Evolutionary conservation across 2,888 invertebrate species (phyloP).

Genomic region (Drosophila buzzatii): DNA sequence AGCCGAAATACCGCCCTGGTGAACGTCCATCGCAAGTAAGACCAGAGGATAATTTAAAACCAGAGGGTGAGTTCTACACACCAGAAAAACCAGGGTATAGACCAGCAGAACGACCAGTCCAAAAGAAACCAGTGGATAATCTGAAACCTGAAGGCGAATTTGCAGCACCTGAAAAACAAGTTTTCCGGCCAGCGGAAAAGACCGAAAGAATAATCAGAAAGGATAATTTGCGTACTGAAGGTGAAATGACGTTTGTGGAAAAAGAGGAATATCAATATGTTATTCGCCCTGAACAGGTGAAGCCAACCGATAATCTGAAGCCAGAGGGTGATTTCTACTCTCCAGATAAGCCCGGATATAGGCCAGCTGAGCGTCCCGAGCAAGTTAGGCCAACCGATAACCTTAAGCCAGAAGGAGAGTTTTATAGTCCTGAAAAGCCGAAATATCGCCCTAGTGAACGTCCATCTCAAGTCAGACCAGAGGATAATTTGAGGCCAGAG

Average conservation of each 20-base stretch:
- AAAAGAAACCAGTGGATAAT: constrained; percentile 84
- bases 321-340: not conserved
- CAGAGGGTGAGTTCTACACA: constrained; percentile 57
- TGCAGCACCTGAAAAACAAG: constrained; percentile 71
- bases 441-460: not conserved
- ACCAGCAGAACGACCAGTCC: constrained; percentile 82
- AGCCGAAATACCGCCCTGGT: constrained; percentile 83
- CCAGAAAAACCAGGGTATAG: constrained; percentile 84
- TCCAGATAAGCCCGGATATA: too few relatives aligned
- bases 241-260: constrained; percentile 86
- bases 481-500: not conserved
- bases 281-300: constrained; percentile 85
- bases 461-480: not conserved
- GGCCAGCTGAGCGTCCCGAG: too few relatives aligned
- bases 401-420: not conserved
- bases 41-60: constrained; percentile 68
- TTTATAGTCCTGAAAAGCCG: not conserved
- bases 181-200: constrained; percentile 86
- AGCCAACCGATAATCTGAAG: constrained; percentile 20
- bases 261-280: constrained; percentile 85
- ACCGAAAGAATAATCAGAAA: too few relatives aligned
- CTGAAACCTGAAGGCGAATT: not conserved
- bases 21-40: constrained; percentile 86
- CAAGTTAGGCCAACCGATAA: too few relatives aligned
- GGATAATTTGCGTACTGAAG: constrained; percentile 87